Evolutionary conservation across 1,140 invertebrate genomes (phyloP).

Genomic region (Zaprionus vittiger): DNA sequence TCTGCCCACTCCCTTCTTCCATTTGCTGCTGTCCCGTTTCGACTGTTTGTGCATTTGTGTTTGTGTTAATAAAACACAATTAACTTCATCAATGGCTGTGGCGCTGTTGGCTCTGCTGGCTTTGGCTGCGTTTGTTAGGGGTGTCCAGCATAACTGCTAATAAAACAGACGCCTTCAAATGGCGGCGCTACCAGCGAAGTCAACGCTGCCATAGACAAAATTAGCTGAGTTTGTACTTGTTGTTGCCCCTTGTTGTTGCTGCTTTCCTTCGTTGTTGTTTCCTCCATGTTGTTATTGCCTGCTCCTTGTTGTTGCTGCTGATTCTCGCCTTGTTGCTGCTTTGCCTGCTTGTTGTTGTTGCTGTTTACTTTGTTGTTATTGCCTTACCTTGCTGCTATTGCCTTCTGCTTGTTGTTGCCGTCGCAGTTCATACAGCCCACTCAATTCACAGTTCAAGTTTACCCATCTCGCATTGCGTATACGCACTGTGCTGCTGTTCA

Average conservation of each 20-base stretch:
- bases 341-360: conserved; percentile 1
- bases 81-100: conserved; percentile 79
- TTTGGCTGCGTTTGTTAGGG: too few species aligned
- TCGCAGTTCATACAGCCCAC: background rate
- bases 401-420: background rate
- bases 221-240: background rate
- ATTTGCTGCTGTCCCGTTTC: conserved; percentile 11
- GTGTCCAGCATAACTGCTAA: conserved; percentile 73
- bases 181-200: conserved; percentile 48
- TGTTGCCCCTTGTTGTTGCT: background rate
- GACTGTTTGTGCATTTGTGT: conserved; percentile 76
- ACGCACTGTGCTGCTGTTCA: conserved; percentile 70
- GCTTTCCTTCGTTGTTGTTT: background rate
- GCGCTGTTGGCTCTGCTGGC: too few species aligned
- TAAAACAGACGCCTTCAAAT: conserved; percentile 69
- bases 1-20: background rate
- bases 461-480: conserved; percentile 50
- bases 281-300: background rate
- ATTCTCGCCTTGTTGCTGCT: background rate
- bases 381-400: conserved; percentile 39
- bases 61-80: conserved; percentile 84
- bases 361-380: conserved; percentile 21
- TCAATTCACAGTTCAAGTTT: background rate
- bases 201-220: background rate
- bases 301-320: background rate